phyloP scores from a whole-genome alignment of 2,797 vertebrate genomes.

The Cephalopachus bancanus region DNA sequence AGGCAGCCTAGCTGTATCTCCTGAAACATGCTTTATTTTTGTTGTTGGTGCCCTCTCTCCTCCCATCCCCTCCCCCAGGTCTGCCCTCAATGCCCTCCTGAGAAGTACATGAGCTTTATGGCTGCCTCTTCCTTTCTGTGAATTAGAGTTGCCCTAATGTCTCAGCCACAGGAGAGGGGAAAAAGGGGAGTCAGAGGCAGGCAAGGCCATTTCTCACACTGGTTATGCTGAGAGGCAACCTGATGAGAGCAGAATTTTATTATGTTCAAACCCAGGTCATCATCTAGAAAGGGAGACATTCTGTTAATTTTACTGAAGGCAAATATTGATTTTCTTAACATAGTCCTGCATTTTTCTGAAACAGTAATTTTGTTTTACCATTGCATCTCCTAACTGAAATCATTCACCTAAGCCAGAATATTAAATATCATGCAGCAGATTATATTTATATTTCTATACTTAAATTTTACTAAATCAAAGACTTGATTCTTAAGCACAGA shows the following conservation, averaged over 20 bases:
- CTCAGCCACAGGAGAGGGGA: background rate
- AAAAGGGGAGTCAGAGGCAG: accelerated
- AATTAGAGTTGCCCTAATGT: background rate
- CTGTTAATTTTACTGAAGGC: background rate
- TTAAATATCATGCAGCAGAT: accelerated
- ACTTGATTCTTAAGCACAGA: background rate
- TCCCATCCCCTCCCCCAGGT: background rate
- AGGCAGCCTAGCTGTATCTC: slow-evolving; percentile 36
- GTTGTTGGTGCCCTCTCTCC: background rate
- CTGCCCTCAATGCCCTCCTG: background rate
- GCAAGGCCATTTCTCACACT: background rate
- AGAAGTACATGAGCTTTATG: background rate
- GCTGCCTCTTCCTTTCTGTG: accelerated
- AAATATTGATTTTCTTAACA: background rate
- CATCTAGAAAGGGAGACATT: background rate
- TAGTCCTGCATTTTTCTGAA: background rate
- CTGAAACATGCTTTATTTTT: slow-evolving; percentile 43
- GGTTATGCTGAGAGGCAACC: accelerated
- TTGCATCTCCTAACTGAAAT: background rate
- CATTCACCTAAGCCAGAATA: background rate
- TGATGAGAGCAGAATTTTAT: background rate
- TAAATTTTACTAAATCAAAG: slow-evolving; percentile 13
- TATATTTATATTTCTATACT: background rate
- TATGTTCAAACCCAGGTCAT: too few species aligned
- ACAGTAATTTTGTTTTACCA: background rate